Evolutionary conservation across 1,140 invertebrate species (phyloP), one percentile per base, ranked within the genome.

Genomic region (Hypothenemus hampei): DNA sequence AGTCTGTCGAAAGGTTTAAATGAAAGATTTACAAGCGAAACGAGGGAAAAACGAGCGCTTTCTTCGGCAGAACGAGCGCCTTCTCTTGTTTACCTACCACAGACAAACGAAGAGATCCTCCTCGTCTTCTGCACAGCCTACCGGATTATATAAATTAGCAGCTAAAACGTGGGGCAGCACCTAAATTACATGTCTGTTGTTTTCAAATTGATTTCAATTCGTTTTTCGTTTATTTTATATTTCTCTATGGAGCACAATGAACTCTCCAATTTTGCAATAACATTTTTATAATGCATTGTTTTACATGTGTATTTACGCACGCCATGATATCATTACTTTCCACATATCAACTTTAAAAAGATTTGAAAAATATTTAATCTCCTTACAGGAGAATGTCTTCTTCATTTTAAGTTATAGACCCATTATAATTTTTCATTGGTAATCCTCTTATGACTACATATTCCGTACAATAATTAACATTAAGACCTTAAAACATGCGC

Each of bases 1-100:
- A 6, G 8, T 21, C 5, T 16, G 41, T 21, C 23, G 41, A 44
- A 44, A 44, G 41, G 18, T 18, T 11, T 24, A 44, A 44, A n/a
- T n/a, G 26, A 31, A 37, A 16, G 35, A 37, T 37, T 13, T 37
- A 37, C 35, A n/a, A n/a, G n/a, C n/a, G n/a, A n/a, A n/a, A n/a
- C n/a, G n/a, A n/a, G n/a, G n/a, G n/a, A n/a, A n/a, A n/a, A n/a
- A n/a, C n/a, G n/a, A n/a, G n/a, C n/a, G n/a, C n/a, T n/a, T 18
- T 35, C 13, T 18, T 36, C 18, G 26, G 18, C 8, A n/a, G 40
- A 22, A 22, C 23, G n/a, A 19, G n/a, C 40, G 21, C 15, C n/a
- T n/a, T n/a, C n/a, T 20, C 22, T 44, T 22, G 40, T 44, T 44
- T 44, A 26, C 41, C 41, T 44, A 26, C 41, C 23, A 44, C 41